Conservation (phyloP, 2,797 vertebrate genomes). For the Bradypus variegatus region DNA sequence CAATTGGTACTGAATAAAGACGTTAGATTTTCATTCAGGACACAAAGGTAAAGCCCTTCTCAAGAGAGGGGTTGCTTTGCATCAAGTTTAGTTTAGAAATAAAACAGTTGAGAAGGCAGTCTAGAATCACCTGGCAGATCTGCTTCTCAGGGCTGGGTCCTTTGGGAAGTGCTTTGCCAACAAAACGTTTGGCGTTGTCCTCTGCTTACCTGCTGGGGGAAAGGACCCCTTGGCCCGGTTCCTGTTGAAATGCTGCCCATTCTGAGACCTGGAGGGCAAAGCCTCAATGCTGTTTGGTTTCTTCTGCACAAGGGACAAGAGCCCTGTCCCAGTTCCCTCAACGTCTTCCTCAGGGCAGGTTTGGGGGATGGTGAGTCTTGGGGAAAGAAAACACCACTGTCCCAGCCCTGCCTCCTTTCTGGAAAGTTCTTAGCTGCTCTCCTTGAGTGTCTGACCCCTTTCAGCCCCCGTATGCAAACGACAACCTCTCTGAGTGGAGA, state of each 20-base stretch:
- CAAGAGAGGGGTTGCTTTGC: not conserved
- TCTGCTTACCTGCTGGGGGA: not conserved
- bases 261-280: rapidly evolving
- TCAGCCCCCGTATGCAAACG: not conserved
- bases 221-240: rapidly evolving
- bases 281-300: not conserved
- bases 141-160: not conserved
- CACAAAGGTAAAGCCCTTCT: rapidly evolving
- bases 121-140: not conserved
- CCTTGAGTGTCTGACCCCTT: not conserved
- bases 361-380: not conserved
- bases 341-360: not conserved
- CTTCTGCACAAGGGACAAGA: not conserved
- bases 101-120: not conserved
- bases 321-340: not conserved
- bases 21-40: not conserved
- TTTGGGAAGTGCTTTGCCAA: not conserved
- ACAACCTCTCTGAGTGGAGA: not conserved
- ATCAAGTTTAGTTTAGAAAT: not conserved
- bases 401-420: not conserved
- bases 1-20: rapidly evolving
- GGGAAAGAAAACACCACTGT: not conserved
- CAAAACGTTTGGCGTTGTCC: not conserved
- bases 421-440: not conserved
- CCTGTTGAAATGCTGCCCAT: not conserved